Conservation (phyloP, 1,140 invertebrate species). For the Leptopilina boulardi region DNA sequence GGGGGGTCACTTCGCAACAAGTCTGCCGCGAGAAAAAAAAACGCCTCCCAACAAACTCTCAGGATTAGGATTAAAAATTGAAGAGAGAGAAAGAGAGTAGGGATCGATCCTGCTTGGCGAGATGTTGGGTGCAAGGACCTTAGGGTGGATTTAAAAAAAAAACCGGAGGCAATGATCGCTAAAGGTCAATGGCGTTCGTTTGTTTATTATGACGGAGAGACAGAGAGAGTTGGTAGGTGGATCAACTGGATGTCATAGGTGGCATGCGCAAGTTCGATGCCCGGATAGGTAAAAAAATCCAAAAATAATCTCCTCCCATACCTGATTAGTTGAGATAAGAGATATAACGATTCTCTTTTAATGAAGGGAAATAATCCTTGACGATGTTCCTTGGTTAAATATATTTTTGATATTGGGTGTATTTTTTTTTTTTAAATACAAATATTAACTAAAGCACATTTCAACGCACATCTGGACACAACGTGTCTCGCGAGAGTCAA, state of each 20-base stretch:
- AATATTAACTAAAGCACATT: constrained; percentile 22
- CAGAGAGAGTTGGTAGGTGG: constrained; percentile 19
- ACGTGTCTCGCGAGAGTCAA: constrained; percentile 44
- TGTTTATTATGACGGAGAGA: constrained; percentile 38
- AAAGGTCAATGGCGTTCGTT: constrained; percentile 41
- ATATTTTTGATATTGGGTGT: too few species aligned
- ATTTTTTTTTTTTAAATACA: background rate
- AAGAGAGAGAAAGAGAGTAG: background rate
- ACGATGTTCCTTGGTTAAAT: background rate
- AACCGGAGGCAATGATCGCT: constrained; percentile 26
- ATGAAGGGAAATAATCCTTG: background rate
- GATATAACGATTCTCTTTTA: background rate
- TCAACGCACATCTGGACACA: constrained; percentile 20
- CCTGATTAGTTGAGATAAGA: constrained; percentile 7
- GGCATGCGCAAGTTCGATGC: constrained; percentile 25
- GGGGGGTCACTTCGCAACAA: constrained; percentile 29
- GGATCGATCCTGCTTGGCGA: constrained; percentile 7
- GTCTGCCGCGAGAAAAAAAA: background rate
- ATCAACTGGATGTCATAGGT: background rate
- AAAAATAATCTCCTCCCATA: constrained; percentile 19
- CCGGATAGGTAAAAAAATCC: constrained; percentile 19
- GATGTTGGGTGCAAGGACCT: constrained; percentile 29
- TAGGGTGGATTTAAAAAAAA: constrained; percentile 22
- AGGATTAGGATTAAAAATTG: constrained; percentile 3
- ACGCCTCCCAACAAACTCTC: background rate